A percentile compares a stretch with the other conserved stretches of the same genome.
Evolutionary conservation across 1,140 invertebrate genomes (phyloP).

Genomic region (Cydia fagiglandana): DNA sequence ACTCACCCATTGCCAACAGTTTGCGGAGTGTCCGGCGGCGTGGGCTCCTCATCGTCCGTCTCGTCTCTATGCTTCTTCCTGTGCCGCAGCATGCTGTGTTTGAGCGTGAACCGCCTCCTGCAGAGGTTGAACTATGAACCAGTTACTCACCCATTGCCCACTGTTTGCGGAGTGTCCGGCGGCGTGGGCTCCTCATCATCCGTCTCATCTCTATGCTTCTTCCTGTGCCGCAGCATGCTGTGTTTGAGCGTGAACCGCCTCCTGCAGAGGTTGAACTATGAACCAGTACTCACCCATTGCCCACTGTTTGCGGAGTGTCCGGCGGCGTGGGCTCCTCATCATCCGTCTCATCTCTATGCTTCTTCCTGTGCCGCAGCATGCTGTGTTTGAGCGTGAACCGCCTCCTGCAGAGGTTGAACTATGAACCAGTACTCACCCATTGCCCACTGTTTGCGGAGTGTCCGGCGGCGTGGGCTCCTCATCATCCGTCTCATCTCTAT

Average conservation of each 20-base stretch:
- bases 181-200: conserved; percentile 78
- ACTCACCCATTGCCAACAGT: conserved; percentile 62
- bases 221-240: conserved; percentile 94
- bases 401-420: conserved; percentile 87
- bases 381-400: conserved; percentile 96
- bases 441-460: conserved; percentile 52
- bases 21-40: conserved; percentile 57
- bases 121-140: conserved; percentile 85
- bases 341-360: conserved; percentile 82
- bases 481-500: conserved; percentile 79
- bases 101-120: conserved; percentile 91
- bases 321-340: conserved; percentile 76
- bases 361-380: conserved; percentile 94
- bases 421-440: too few species aligned
- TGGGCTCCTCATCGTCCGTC: conserved; percentile 77
- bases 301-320: conserved; percentile 49
- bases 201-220: conserved; percentile 85
- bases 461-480: conserved; percentile 73
- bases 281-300: conserved; percentile 60
- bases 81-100: conserved; percentile 95
- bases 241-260: conserved; percentile 94
- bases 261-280: conserved; percentile 86
- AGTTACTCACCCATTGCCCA: conserved; percentile 62
- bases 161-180: conserved; percentile 51
- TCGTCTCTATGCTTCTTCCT: conserved; percentile 88